These are phyloP conservation scores for Cryptops parisi DNA, from an alignment of 2,888 invertebrate genomes.

Conservation along the genomic window DNA sequence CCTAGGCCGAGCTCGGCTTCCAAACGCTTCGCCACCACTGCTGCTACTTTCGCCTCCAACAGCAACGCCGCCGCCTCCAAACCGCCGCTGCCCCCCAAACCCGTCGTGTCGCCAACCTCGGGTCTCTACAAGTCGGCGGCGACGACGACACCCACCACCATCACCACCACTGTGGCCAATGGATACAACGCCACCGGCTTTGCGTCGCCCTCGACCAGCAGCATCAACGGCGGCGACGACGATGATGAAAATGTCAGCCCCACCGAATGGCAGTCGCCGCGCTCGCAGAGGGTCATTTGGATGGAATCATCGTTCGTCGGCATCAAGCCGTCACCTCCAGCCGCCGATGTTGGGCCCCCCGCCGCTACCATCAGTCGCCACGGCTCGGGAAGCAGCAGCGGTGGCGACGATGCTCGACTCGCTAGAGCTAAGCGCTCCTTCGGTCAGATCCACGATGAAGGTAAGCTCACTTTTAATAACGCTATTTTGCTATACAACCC, in stretches of 20 bases:
- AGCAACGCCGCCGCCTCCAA: background rate
- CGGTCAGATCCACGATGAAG: background rate
- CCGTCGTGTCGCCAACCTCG: background rate
- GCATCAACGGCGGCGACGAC: background rate
- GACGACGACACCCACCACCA: background rate
- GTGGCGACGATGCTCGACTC: background rate
- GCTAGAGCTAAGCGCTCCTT: background rate
- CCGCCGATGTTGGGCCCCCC: background rate
- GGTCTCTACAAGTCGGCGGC: background rate
- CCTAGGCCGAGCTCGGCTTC: background rate
- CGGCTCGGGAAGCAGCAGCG: background rate
- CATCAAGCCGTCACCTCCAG: constrained; percentile 44
- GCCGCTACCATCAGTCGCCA: background rate
- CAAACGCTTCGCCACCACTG: too few relatives aligned
- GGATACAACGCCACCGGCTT: background rate
- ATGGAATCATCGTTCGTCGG: constrained; percentile 83
- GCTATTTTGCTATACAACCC: too few relatives aligned
- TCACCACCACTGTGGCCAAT: background rate
- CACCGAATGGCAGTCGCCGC: background rate
- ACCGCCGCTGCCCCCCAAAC: background rate
- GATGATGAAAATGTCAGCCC: background rate
- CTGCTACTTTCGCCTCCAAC: background rate
- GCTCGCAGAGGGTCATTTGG: constrained; percentile 50
- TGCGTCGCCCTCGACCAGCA: background rate
- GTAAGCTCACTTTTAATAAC: too few relatives aligned